These are phyloP conservation scores for Halesus radiatus DNA, from an alignment of 1,140 invertebrate genomes.

Conservation along the genomic window DNA sequence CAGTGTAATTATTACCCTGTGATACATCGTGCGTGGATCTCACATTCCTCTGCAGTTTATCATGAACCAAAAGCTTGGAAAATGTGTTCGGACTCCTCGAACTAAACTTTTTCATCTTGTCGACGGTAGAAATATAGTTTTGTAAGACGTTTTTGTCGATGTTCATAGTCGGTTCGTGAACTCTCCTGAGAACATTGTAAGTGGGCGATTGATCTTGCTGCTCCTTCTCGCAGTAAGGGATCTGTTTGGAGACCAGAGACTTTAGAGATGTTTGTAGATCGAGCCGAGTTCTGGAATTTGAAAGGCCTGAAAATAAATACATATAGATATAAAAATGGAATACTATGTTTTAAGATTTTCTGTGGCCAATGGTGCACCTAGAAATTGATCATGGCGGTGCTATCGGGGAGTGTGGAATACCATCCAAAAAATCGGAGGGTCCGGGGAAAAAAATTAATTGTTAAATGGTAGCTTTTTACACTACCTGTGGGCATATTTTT, in stretches of 20 bases:
- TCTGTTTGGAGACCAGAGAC: not conserved
- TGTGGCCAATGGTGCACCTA: no score
- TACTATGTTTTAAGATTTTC: no score
- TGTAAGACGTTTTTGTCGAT: constrained; percentile 51
- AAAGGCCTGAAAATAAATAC: constrained; percentile 35
- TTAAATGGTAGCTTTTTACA: no score
- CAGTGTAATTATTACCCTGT: constrained; percentile 5
- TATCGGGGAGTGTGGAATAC: no score
- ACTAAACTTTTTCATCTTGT: constrained; percentile 39
- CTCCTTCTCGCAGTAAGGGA: not conserved
- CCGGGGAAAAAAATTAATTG: no score
- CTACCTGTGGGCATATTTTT: no score
- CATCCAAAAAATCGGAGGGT: no score
- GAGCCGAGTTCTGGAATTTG: constrained; percentile 34
- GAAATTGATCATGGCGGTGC: no score
- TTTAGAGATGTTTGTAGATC: not conserved
- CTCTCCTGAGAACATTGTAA: constrained; percentile 38
- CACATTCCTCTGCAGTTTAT: constrained; percentile 14
- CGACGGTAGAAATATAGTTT: constrained; percentile 46
- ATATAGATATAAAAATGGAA: not conserved
- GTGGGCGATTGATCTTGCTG: constrained; percentile 12
- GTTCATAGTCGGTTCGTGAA: constrained; percentile 46
- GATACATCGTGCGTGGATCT: not conserved
- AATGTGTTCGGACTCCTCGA: constrained; percentile 42
- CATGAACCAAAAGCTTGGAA: constrained; percentile 19